Base-by-base conservation (phyloP, 2,113 vertebrate genomes). In the Urocitellus parryii region DNA sequence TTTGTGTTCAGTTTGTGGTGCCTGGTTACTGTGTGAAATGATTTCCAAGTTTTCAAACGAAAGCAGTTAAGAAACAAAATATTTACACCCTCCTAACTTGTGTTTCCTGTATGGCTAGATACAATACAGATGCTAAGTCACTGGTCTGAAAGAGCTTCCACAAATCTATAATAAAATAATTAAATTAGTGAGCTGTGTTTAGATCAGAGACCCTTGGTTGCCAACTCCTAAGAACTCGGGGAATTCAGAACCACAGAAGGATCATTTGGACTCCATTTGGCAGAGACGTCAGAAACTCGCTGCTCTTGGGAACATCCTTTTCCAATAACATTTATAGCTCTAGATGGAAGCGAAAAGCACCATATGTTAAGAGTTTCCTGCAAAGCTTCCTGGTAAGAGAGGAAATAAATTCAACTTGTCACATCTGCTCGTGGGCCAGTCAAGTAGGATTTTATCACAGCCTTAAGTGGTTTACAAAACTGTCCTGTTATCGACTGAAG, bases 331-430 rank as follows among this genome's bases (percentile, higher is more conserved):
- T 99, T 99, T 99, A 99, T 98, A 98, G 98, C 98, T 98, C 98
- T 98, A 99, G 98, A 99, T 98, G 98, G 98, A 99, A 98, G 97
- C 97, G 97, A 98, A 98, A 99, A 98, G 98, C 98, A 97, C 99
- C 99, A 99, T 99, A 99, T 99, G 99, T 99, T 99, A 98, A 98
- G 98, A 99, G 98, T 99, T 99, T 99, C 98, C 98, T 99, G 98
- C 98, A 99, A 99, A 99, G 99, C 99, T 99, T 99, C 98, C 98
- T 99, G 98, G 98, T 99, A 98, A 99, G 98, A 98, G 97, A 98
- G 98, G 98, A 98, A 99, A 99, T 99, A 99, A 99, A 99, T 99
- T 99, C 98, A 99, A 98, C 98, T 98, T 99, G 99, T 99, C 99
- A 99, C 99, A 99, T 99, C 99, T 99, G 99, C 98, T 99, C 93